Percentiles rank a stretch among this genome's conserved stretches.
phyloP scores from a whole-genome alignment of 2,797 vertebrate genomes.

The Gadopsis bispinosus region DNA sequence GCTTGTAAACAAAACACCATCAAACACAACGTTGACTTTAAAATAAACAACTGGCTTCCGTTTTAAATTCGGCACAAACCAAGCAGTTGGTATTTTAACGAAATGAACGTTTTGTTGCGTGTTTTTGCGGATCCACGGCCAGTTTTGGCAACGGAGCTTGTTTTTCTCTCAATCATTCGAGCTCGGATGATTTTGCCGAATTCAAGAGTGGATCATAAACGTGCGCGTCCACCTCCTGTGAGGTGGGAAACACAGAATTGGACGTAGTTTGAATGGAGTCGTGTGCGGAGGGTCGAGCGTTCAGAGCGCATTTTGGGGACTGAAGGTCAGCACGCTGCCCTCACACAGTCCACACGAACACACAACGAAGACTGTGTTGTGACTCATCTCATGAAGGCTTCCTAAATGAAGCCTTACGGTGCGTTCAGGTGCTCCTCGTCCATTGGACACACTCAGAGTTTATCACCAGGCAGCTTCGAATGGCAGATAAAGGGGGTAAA shows the following conservation, averaged over 20 bases:
- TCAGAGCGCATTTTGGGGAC: neutral
- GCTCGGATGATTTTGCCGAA: neutral
- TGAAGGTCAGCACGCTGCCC: too few species aligned
- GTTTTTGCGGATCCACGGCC: neutral
- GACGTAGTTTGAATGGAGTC: neutral
- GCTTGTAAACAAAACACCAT: rapidly evolving
- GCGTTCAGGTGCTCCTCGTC: neutral
- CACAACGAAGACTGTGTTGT: neutral
- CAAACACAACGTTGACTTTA: rapidly evolving
- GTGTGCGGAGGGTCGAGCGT: neutral
- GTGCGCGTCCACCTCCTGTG: too few species aligned
- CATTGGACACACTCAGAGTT: neutral
- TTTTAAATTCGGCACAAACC: neutral
- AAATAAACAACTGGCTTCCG: rapidly evolving
- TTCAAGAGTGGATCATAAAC: neutral
- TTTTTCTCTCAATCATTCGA: neutral
- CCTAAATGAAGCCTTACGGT: neutral
- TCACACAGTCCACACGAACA: neutral
- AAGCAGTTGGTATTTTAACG: rapidly evolving
- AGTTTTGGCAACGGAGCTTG: neutral
- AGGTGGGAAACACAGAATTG: neutral
- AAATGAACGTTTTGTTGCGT: rapidly evolving
- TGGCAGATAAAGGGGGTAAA: neutral
- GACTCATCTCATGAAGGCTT: neutral
- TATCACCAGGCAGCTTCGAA: neutral